These are phyloP conservation scores for Megalops atlanticus DNA, from an alignment of 2,113 vertebrate species.

Conservation along the genomic window DNA sequence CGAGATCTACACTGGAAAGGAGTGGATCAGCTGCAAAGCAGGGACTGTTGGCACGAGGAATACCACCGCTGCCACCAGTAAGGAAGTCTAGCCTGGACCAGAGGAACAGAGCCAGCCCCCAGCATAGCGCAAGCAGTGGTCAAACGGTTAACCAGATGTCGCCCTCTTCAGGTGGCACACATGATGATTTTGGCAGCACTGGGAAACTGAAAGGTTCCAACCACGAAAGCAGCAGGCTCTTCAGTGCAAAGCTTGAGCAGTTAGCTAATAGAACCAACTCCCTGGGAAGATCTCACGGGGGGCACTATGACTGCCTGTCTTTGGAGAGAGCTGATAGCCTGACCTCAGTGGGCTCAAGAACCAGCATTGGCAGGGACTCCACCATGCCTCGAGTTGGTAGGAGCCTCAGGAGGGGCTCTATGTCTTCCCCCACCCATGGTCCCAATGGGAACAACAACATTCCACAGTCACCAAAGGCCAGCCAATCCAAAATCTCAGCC, in stretches of 20 bases:
- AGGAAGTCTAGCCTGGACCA: slow-evolving; percentile 96
- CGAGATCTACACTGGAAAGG: slow-evolving; percentile 80
- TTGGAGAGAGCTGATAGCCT: slow-evolving; percentile 90
- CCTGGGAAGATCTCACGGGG: slow-evolving; percentile 76
- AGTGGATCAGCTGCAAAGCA: slow-evolving; percentile 82
- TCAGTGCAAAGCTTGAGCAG: slow-evolving; percentile 92
- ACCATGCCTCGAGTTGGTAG: slow-evolving; percentile 86
- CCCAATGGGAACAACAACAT: slow-evolving; percentile 57
- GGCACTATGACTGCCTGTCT: slow-evolving; percentile 89
- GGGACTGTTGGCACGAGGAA: slow-evolving; percentile 82
- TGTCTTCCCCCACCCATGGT: slow-evolving; percentile 74
- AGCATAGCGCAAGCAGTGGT: slow-evolving; percentile 69
- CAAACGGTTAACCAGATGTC: too few relatives aligned
- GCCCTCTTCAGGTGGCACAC: slow-evolving; percentile 65
- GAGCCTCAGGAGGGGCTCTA: slow-evolving; percentile 76
- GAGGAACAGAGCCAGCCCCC: slow-evolving; percentile 90
- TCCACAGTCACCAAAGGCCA: slow-evolving; percentile 80
- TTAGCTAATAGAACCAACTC: slow-evolving; percentile 89
- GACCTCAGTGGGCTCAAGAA: slow-evolving; percentile 72
- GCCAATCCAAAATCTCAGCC: slow-evolving; percentile 89
- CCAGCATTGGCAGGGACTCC: slow-evolving; percentile 77
- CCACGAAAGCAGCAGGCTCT: slow-evolving; percentile 85
- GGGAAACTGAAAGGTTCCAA: slow-evolving; percentile 74
- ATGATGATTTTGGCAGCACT: slow-evolving; percentile 68
- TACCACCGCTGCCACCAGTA: slow-evolving; percentile 88